Percentiles rank a stretch among this genome's conserved stretches.
Conservation (phyloP, 2,113 vertebrate species). For the Sinocyclocheilus rhinocerous region DNA sequence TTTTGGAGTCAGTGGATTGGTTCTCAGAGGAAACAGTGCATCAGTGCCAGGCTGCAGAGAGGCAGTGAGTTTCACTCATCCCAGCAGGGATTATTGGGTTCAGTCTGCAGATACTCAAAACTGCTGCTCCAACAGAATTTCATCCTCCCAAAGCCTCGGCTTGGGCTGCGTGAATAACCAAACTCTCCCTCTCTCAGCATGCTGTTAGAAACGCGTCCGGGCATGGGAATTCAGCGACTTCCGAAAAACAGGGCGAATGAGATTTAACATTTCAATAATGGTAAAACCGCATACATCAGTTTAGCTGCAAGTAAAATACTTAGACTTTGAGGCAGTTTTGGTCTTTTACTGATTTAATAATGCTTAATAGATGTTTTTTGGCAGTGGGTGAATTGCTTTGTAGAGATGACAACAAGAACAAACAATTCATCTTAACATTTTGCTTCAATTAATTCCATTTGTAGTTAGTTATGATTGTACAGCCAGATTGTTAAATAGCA, state of each 20-base stretch:
- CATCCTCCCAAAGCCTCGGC: slow-evolving; percentile 28
- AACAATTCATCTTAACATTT: slow-evolving; percentile 7
- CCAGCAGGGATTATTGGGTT: slow-evolving; percentile 30
- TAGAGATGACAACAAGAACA: slow-evolving; percentile 28
- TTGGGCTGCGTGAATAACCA: slow-evolving; percentile 23
- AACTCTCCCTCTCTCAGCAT: slow-evolving; percentile 29
- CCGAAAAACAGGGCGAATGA: background rate
- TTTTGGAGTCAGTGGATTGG: background rate
- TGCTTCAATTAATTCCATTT: background rate
- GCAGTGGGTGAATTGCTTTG: background rate
- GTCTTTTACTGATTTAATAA: background rate
- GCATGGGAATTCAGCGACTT: background rate
- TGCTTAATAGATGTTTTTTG: slow-evolving; percentile 8
- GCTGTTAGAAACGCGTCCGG: background rate
- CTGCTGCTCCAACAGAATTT: slow-evolving; percentile 41
- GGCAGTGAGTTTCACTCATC: slow-evolving; percentile 3
- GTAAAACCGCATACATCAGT: background rate
- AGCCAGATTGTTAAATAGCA: background rate
- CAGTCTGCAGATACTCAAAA: slow-evolving; percentile 5
- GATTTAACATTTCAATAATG: background rate
- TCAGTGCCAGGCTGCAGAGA: slow-evolving; percentile 23
- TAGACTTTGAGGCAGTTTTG: background rate
- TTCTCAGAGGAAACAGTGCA: slow-evolving; percentile 1
- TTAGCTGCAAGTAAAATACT: background rate
- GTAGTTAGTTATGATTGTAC: background rate